Conservation (phyloP, 2,113 vertebrate species). For the Perca schrenkii region DNA sequence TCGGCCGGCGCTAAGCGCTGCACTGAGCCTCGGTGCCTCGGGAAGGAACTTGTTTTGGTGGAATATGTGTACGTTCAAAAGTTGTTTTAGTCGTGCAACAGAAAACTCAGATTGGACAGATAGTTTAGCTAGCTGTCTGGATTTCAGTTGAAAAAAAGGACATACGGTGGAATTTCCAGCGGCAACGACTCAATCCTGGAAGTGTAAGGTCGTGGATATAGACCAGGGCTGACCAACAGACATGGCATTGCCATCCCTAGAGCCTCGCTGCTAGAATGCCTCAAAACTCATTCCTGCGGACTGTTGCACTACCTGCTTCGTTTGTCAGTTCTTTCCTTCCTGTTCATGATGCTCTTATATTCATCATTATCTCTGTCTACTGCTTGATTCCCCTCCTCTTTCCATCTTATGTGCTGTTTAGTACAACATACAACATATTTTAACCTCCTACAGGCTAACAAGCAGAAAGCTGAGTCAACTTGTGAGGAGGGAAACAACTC, state of each 20-base stretch:
- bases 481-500: conserved; percentile 6
- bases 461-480: conserved; percentile 22
- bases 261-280: neutral
- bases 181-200: too few relatives aligned
- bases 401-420: conserved; percentile 1
- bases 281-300: neutral
- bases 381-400: neutral
- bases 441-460: conserved; percentile 1
- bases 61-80: too few relatives aligned
- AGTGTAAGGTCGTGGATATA: too few relatives aligned
- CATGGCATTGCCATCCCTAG: neutral
- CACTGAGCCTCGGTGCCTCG: too few relatives aligned
- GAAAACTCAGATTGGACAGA: too few relatives aligned
- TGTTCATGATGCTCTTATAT: neutral
- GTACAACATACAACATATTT: neutral
- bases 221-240: too few relatives aligned
- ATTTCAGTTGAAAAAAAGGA: too few relatives aligned
- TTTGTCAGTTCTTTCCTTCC: neutral
- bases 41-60: too few relatives aligned
- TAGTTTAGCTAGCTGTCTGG: too few relatives aligned
- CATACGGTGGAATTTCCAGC: too few relatives aligned
- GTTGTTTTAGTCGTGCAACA: too few relatives aligned
- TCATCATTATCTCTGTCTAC: neutral
- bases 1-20: too few relatives aligned
- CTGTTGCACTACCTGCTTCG: neutral